Percentiles rank a stretch among this genome's conserved stretches.
phyloP scores from a whole-genome alignment of 2,888 invertebrate species.

The Melinopterus prodromus region DNA sequence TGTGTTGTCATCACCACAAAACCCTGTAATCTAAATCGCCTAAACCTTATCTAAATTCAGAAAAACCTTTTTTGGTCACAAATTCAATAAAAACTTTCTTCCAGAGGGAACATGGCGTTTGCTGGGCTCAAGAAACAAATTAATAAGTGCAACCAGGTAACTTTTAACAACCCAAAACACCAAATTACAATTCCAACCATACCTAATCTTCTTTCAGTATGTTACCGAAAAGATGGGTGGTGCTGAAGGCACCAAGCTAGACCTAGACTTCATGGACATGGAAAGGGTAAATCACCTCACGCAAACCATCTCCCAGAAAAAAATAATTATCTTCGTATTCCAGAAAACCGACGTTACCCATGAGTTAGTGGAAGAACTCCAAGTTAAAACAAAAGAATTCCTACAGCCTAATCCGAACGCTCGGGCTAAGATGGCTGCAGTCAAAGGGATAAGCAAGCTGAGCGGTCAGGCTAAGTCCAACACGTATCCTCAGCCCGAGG shows the following conservation, averaged over 20 bases:
- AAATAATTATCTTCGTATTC: not conserved
- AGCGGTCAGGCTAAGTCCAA: conserved; percentile 96
- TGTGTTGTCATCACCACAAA: too few relatives aligned
- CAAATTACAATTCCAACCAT: not conserved
- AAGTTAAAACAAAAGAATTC: conserved; percentile 97
- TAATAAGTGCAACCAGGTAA: conserved; percentile 99
- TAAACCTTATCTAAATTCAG: not conserved
- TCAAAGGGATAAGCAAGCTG: conserved; percentile 95
- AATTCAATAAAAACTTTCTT: conserved; percentile 6
- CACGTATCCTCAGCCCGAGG: conserved; percentile 99
- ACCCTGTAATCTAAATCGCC: not conserved
- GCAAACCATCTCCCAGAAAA: not conserved
- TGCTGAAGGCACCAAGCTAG: conserved; percentile 98
- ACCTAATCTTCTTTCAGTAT: conserved; percentile 81
- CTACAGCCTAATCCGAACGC: conserved; percentile 99
- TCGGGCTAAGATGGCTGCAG: conserved; percentile 93
- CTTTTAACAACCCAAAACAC: conserved; percentile 43
- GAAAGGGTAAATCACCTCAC: conserved; percentile 81
- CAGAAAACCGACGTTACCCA: conserved; percentile 98
- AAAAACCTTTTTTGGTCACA: not conserved
- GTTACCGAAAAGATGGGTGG: conserved; percentile 99
- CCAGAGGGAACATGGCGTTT: conserved; percentile 84
- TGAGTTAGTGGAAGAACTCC: conserved; percentile 96
- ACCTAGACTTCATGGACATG: conserved; percentile 99
- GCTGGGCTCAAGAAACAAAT: conserved; percentile 99